Percentiles rank a stretch among this genome's conserved stretches.
Conservation (phyloP, 2,888 invertebrate genomes). For the Brenthis daphne region DNA sequence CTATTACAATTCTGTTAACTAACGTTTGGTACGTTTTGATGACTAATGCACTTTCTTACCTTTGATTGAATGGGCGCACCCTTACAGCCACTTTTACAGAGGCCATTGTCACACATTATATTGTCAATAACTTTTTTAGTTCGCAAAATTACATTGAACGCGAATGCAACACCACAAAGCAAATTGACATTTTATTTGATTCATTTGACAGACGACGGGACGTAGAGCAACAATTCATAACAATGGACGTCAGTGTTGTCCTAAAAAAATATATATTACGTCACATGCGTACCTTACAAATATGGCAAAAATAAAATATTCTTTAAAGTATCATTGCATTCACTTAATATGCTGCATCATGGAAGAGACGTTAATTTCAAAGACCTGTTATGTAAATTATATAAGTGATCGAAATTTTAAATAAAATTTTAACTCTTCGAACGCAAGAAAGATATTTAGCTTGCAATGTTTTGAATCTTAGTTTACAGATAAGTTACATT, state of each 20-base stretch:
- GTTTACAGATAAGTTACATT: too few species aligned
- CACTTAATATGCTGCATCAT: background rate
- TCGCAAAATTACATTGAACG: slow-evolving; percentile 63
- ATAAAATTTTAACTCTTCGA: too few species aligned
- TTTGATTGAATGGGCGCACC: slow-evolving; percentile 94
- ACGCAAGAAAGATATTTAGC: too few species aligned
- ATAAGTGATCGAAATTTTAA: too few species aligned
- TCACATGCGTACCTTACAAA: background rate
- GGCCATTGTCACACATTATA: slow-evolving; percentile 88
- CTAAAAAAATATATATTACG: slow-evolving; percentile 8
- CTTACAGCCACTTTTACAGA: slow-evolving; percentile 96
- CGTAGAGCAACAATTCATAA: slow-evolving; percentile 33
- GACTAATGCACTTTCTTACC: slow-evolving; percentile 76
- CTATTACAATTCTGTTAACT: slow-evolving; percentile 15
- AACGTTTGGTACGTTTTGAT: slow-evolving; percentile 34
- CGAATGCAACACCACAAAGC: slow-evolving; percentile 67
- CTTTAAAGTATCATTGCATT: background rate
- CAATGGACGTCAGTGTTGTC: slow-evolving; percentile 30
- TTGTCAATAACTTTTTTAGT: slow-evolving; percentile 59
- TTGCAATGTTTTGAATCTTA: too few species aligned
- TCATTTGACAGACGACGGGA: slow-evolving; percentile 45
- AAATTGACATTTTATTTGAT: slow-evolving; percentile 56
- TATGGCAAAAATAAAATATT: background rate
- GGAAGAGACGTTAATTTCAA: too few species aligned
- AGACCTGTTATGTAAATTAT: too few species aligned